Conservation (phyloP, 2,888 invertebrate species). For the Steinernema carpocapsae region DNA sequence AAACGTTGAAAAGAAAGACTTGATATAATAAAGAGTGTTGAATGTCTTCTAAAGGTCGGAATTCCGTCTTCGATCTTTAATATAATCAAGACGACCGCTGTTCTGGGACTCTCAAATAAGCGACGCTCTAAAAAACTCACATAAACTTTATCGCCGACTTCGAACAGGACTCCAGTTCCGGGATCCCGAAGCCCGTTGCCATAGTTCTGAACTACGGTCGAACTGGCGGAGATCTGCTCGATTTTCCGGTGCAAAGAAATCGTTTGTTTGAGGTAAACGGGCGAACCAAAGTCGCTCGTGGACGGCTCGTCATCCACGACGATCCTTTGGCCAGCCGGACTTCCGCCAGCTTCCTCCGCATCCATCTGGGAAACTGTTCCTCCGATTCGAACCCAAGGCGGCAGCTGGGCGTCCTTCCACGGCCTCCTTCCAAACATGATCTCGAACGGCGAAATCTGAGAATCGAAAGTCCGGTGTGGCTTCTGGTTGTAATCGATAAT, state of each 20-base stretch:
- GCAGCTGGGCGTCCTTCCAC: conserved; percentile 27
- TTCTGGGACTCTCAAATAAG: no score
- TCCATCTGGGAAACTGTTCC: not conserved
- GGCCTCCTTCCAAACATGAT: conserved; percentile 16
- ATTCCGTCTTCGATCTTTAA: no score
- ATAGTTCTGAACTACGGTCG: not conserved
- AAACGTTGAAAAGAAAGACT: not conserved
- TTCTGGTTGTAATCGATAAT: conserved; percentile 31
- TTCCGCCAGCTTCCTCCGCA: not conserved
- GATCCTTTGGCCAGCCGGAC: not conserved
- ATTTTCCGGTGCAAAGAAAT: not conserved
- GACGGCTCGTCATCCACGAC: conserved; percentile 16
- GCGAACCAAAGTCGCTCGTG: not conserved
- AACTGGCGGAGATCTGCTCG: conserved; percentile 25
- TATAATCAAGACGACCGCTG: no score
- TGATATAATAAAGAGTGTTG: not conserved
- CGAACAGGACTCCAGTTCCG: conserved; percentile 26
- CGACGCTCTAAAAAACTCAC: no score
- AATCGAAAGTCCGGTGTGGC: conserved; percentile 14
- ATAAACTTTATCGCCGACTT: conserved; percentile 28
- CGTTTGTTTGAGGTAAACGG: conserved; percentile 16
- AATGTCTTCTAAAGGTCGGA: no score
- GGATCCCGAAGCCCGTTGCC: conserved; percentile 1
- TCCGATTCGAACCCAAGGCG: conserved; percentile 24
- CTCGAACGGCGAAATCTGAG: conserved; percentile 26